These are phyloP conservation scores for Muraenolepis orangiensis DNA, from an alignment of 2,797 vertebrate species.

Conservation along the genomic window DNA sequence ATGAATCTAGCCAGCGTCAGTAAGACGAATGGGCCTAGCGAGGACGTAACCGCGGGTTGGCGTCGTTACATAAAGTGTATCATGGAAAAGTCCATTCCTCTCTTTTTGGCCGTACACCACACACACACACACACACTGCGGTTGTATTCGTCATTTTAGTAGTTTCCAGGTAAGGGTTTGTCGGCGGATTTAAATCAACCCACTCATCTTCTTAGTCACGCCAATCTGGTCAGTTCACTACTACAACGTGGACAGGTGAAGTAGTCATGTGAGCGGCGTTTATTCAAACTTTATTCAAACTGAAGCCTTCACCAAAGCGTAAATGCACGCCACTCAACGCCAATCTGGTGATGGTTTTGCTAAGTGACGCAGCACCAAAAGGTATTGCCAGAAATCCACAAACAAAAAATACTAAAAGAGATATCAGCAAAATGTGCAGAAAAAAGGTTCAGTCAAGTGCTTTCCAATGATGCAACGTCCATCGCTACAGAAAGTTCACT, in stretches of 20 bases:
- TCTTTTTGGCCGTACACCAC: background rate
- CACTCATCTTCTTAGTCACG: background rate
- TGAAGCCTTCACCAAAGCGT: constrained; percentile 38
- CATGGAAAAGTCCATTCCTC: background rate
- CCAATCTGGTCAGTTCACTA: constrained; percentile 32
- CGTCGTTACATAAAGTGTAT: background rate
- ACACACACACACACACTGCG: too few species aligned
- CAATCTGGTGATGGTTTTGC: constrained; percentile 45
- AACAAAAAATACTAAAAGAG: background rate
- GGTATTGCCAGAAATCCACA: background rate
- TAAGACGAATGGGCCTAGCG: background rate
- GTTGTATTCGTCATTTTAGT: background rate
- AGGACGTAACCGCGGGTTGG: background rate
- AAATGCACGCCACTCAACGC: constrained; percentile 42
- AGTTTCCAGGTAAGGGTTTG: background rate
- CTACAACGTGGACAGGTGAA: constrained; percentile 27
- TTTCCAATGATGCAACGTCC: background rate
- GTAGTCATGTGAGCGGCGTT: constrained; percentile 33
- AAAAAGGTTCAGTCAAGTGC: background rate
- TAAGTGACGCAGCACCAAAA: background rate
- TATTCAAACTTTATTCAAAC: constrained; percentile 47
- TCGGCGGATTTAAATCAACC: background rate
- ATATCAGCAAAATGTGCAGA: background rate
- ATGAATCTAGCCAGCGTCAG: background rate
- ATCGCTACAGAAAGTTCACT: background rate